Evolutionary conservation across 2,888 invertebrate genomes (phyloP), one percentile per base, ranked within the genome.

Genomic region (Sialis fuliginosa): DNA sequence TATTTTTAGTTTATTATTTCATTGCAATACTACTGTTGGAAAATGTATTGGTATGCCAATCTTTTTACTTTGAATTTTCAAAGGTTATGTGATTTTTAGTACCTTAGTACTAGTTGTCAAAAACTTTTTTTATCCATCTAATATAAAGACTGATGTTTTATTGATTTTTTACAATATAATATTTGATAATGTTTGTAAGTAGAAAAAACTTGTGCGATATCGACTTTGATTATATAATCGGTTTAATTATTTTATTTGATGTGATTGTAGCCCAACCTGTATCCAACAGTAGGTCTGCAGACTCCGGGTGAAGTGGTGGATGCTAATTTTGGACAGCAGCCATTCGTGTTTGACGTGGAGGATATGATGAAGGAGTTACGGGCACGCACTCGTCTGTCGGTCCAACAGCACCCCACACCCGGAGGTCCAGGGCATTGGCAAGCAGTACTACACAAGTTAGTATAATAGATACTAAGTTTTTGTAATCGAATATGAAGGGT

Each of bases 221-320:
- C 22, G 22, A 22, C 4, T 22, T 22, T 22, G 22, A 22, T 22
- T 22, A 22, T 22, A 22, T 22, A 22, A 22, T 22, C 4, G 22
- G 4, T 22, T 22, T 22, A 22, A 22, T 22, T 22, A 22, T 22
- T 22, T 44, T 34, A 44, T 35, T 34, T 34, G 34, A 12, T 39
- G 35, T 37, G 10, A 7, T 45, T 45, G 6, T 39, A 45, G 45
- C 45, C 45, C 22, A 45, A 93, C 70, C 71, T 98, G 50, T 98
- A 93, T 70, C 97, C 98, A 22, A 97, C 96, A 10, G 96, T 98
- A 52, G 98, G 98, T 1, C 76, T 98, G 49, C 98, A 98, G 71
- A 97, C 96, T 37, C 93, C 96, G 6, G 96, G 96, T 44, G 97
- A 97, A 72, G 86, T 95, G 52, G 90, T 96, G 46, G 95, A 96